Base-by-base conservation (phyloP, 2,888 invertebrate genomes). In the Chrysina gloriosa region DNA sequence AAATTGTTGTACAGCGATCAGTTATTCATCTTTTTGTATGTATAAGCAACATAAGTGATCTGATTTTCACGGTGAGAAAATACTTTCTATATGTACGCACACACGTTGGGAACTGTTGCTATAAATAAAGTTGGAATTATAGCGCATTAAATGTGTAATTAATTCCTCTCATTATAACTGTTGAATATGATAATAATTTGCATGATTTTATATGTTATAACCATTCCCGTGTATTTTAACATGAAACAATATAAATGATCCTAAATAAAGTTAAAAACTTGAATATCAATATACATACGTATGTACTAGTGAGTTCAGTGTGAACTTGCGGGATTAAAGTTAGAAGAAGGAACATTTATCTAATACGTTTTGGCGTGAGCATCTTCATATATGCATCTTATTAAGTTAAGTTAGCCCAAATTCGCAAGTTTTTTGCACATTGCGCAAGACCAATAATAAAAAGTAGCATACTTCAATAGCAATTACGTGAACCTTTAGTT, bases 21-120 rank as follows among this genome's bases (percentile, higher is more conserved):
- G 45, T 61, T 27, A 27, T 42, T 14, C 3, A 61, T 27, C 16
- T 16, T 42, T 39, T 25, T 39, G 9, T 16, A n/a, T n/a, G n/a
- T 25, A 19, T 27, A 61, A 42, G 27, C 42, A 61, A n/a, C n/a
- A n/a, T n/a, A n/a, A 42, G 27, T 42, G 58, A 61, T 61, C 58
- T 61, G 58, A 61, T 61, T 61, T 61, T 61, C 58, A 45, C 58
- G 42, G 25, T 61, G 58, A 45, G 58, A 61, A 61, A 61, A 61
- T 25, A 61, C 52, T 52, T 52, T 52, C 52, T 52, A 52, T 52
- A 52, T 19, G 45, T 45, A 45, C 21, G 16, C n/a, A n/a, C 31
- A 47, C 47, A 47, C 34, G 42, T 58, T 58, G 58, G 42, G 58
- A 58, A 58, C 42, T 61, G 58, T 61, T 42, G 27, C 25, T 27